These are phyloP conservation scores for Eupithecia abbreviata DNA, from an alignment of 2,888 invertebrate species.

Conservation along the genomic window DNA sequence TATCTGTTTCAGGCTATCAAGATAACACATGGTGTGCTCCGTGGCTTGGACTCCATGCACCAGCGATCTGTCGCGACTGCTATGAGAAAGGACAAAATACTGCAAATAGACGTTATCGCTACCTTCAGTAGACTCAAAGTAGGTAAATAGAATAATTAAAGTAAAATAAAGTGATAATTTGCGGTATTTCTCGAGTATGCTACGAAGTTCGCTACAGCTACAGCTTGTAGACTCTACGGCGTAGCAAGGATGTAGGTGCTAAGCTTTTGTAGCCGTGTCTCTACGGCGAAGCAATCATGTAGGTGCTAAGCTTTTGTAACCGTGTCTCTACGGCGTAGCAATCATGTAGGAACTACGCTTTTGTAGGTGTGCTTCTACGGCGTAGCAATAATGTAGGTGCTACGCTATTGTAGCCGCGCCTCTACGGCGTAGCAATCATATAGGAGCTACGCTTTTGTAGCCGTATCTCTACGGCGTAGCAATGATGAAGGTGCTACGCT, in stretches of 20 bases:
- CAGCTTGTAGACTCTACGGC: neutral
- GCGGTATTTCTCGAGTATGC: neutral
- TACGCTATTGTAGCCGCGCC: neutral
- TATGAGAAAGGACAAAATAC: constrained; percentile 41
- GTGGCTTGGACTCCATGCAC: constrained; percentile 66
- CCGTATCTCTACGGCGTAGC: neutral
- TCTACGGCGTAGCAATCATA: too few relatives aligned
- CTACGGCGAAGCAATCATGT: neutral
- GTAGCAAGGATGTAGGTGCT: neutral
- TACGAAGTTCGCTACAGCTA: neutral
- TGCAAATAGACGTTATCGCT: constrained; percentile 58
- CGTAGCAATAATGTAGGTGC: neutral
- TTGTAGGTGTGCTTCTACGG: neutral
- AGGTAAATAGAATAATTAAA: constrained; percentile 15
- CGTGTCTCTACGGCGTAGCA: neutral
- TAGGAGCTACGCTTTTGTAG: neutral
- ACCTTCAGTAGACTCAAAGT: constrained; percentile 72
- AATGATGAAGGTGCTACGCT: neutral
- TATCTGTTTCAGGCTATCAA: constrained; percentile 54
- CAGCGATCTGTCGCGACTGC: constrained; percentile 63
- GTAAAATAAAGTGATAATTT: neutral
- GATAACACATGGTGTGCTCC: constrained; percentile 57
- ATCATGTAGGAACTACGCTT: too few relatives aligned
- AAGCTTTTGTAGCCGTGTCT: neutral
- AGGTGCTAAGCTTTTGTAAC: neutral